Conservation (phyloP, 1,140 invertebrate species). For the Antheraea mylitta region DNA sequence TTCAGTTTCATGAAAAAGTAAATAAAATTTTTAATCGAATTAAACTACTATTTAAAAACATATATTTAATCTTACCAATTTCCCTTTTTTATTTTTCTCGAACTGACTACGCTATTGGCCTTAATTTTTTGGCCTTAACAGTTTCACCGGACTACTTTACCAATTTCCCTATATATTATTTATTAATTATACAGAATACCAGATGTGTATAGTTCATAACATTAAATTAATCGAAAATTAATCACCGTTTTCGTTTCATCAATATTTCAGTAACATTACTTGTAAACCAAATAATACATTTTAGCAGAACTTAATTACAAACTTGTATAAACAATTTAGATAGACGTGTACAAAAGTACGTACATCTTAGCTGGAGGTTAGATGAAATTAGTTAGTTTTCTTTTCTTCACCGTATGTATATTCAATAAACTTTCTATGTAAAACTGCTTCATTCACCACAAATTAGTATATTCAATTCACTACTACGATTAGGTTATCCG, state of each 20-base stretch:
- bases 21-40: no score
- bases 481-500: slow-evolving; percentile 53
- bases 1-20: no score
- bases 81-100: no score
- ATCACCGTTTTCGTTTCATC: background rate
- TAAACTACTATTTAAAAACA: no score
- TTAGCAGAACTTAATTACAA: slow-evolving; percentile 22
- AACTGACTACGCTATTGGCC: no score
- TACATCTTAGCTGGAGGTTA: slow-evolving; percentile 16
- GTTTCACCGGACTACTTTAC: no score
- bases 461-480: slow-evolving; percentile 48
- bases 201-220: background rate
- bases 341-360: slow-evolving; percentile 6
- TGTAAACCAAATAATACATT: slow-evolving; percentile 6
- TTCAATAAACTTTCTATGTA: background rate
- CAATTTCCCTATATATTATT: no score
- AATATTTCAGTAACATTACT: background rate
- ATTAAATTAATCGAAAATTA: background rate
- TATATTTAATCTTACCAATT: no score
- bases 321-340: slow-evolving; percentile 20
- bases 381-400: slow-evolving; percentile 7
- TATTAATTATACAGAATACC: background rate
- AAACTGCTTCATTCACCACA: slow-evolving; percentile 14
- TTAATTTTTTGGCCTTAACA: no score
- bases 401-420: background rate